A percentile compares a stretch with the other conserved stretches of the same genome.
Evolutionary conservation across 53 echinoderm and acorn worm genomes (phyloP).

Genomic region (Echinometra lucunter): DNA sequence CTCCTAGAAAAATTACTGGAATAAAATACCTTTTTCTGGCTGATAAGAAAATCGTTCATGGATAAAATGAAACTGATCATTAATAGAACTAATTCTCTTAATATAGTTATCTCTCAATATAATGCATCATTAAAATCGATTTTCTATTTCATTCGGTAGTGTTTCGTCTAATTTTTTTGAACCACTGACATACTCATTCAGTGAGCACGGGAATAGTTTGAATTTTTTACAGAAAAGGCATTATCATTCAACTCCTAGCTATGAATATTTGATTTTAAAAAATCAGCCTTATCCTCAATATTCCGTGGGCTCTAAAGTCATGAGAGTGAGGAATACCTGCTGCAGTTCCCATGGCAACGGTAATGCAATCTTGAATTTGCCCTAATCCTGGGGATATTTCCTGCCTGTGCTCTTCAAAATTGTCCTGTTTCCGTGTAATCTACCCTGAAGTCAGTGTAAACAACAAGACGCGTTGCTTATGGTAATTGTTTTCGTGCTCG

Average conservation of each 20-base stretch:
- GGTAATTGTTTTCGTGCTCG: conserved; percentile 57
- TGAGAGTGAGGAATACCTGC: background rate
- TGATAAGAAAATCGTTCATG: too few relatives aligned
- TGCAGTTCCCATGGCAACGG: conserved; percentile 28
- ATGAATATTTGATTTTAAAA: background rate
- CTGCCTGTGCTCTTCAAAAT: conserved; percentile 7
- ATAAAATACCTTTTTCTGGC: too few relatives aligned
- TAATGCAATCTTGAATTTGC: conserved; percentile 59
- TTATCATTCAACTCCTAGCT: background rate
- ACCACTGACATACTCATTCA: background rate
- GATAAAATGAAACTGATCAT: too few relatives aligned
- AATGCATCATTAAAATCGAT: too few relatives aligned
- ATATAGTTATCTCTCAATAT: too few relatives aligned
- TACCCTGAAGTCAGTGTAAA: background rate
- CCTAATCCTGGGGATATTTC: conserved; percentile 44
- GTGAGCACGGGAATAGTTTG: background rate
- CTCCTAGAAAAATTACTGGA: too few relatives aligned
- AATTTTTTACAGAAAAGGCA: background rate
- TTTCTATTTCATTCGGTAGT: background rate
- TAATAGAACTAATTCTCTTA: too few relatives aligned
- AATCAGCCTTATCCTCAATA: conserved; percentile 1
- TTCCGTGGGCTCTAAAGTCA: background rate
- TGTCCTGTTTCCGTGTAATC: conserved; percentile 45
- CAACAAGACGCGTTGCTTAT: background rate
- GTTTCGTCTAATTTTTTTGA: background rate